A percentile compares a stretch with the other conserved stretches of the same genome.
Conservation (phyloP, 2,113 vertebrate species). For the Myrmophylax atrothorax region DNA sequence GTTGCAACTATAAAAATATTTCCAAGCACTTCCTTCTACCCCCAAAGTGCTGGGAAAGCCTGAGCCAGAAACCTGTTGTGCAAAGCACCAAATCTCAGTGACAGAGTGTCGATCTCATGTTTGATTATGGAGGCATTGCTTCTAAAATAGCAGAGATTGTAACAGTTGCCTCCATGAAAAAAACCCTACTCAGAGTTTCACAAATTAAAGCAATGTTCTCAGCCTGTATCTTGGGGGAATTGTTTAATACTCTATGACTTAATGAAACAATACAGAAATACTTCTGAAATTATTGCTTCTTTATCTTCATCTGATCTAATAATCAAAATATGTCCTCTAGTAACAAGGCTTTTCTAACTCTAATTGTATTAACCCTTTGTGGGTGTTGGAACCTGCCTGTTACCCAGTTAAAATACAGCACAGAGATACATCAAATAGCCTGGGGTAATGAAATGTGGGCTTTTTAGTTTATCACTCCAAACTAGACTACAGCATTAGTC, state of each 20-base stretch:
- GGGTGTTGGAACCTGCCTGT: neutral
- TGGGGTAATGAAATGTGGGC: constrained; percentile 1
- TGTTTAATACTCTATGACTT: constrained; percentile 73
- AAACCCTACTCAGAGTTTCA: constrained; percentile 22
- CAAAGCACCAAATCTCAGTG: neutral
- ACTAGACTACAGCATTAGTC: neutral
- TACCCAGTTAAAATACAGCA: neutral
- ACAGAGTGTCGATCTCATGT: neutral
- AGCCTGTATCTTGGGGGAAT: constrained; percentile 72
- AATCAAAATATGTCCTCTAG: constrained; percentile 78
- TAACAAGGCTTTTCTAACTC: constrained; percentile 64
- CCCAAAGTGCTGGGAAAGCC: neutral
- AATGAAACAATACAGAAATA: constrained; percentile 76
- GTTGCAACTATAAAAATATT: neutral
- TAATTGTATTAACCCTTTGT: constrained; percentile 73
- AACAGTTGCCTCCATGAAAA: constrained; percentile 57
- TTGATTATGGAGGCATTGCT: constrained; percentile 57
- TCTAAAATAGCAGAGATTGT: constrained; percentile 44
- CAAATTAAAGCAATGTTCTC: constrained; percentile 75
- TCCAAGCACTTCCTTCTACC: neutral
- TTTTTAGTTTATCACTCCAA: neutral
- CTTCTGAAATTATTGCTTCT: constrained; percentile 73
- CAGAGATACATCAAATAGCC: neutral
- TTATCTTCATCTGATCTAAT: constrained; percentile 77
- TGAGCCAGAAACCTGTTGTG: neutral